These are phyloP conservation scores for Hepsetus odoe DNA, from an alignment of 2,113 vertebrate genomes.

Conservation along the genomic window DNA sequence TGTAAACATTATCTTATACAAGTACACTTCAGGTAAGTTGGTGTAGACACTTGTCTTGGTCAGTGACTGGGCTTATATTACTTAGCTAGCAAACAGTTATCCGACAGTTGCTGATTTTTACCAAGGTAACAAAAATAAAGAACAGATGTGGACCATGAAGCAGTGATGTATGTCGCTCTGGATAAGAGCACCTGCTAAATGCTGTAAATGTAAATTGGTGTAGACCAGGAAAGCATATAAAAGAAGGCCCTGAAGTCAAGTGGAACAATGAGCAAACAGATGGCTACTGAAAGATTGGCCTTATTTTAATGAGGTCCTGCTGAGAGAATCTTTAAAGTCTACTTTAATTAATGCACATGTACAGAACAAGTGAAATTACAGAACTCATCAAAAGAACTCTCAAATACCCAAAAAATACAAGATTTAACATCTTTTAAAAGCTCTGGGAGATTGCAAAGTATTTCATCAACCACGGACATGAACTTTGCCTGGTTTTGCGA, in stretches of 20 bases:
- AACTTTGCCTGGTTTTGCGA: neutral
- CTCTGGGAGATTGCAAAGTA: neutral
- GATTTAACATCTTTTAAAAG: neutral
- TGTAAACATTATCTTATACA: too few species aligned
- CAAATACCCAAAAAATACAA: neutral
- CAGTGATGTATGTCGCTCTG: too few species aligned
- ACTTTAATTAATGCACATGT: neutral
- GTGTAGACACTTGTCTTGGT: too few species aligned
- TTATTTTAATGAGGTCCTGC: conserved; percentile 48
- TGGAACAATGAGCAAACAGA: conserved; percentile 41
- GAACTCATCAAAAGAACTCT: neutral
- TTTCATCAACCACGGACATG: conserved; percentile 11
- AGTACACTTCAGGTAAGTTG: too few species aligned
- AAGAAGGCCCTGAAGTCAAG: neutral
- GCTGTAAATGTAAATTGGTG: neutral
- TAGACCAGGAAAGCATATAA: neutral
- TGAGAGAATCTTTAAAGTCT: conserved; percentile 42
- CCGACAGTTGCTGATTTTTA: too few species aligned
- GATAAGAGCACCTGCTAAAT: too few species aligned
- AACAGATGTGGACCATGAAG: too few species aligned
- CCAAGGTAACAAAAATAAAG: too few species aligned
- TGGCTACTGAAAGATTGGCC: conserved; percentile 46
- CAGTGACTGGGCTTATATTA: too few species aligned
- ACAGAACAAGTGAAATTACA: neutral
- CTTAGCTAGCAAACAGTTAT: too few species aligned